Conservation (phyloP, 2,888 invertebrate species). For the Conomelus anceps region DNA sequence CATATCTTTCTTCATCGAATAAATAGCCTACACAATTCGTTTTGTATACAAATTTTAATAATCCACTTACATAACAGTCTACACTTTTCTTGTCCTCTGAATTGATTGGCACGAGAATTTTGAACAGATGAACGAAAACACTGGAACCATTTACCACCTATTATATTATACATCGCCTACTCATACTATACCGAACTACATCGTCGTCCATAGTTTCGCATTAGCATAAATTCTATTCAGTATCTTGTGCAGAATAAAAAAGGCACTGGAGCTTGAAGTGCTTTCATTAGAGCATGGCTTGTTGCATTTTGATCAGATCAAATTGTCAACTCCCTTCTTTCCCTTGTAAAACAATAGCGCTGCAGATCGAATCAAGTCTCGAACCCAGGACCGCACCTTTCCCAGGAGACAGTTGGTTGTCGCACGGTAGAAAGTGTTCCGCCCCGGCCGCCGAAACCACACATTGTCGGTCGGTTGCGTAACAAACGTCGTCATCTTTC, state of each 20-base stretch:
- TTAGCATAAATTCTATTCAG: neutral
- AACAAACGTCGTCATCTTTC: neutral
- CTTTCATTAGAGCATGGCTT: neutral
- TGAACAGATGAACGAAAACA: neutral
- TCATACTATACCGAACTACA: too few relatives aligned
- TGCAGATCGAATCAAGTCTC: neutral
- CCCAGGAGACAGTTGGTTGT: neutral
- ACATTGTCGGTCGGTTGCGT: neutral
- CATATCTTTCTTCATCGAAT: neutral
- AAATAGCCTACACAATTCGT: neutral
- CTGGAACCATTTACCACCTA: too few relatives aligned
- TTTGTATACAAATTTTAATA: neutral
- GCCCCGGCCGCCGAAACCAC: neutral
- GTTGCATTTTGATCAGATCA: neutral
- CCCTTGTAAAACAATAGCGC: neutral
- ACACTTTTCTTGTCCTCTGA: neutral
- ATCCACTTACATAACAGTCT: neutral
- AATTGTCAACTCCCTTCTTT: neutral
- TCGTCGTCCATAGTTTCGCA: neutral
- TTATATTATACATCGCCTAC: too few relatives aligned
- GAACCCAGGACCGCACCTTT: neutral
- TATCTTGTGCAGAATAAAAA: neutral
- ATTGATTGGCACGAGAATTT: neutral
- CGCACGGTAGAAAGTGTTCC: neutral
- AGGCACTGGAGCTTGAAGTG: neutral